These are phyloP conservation scores for Papilio polyxenes DNA, from an alignment of 1,140 invertebrate species.

Conservation along the genomic window DNA sequence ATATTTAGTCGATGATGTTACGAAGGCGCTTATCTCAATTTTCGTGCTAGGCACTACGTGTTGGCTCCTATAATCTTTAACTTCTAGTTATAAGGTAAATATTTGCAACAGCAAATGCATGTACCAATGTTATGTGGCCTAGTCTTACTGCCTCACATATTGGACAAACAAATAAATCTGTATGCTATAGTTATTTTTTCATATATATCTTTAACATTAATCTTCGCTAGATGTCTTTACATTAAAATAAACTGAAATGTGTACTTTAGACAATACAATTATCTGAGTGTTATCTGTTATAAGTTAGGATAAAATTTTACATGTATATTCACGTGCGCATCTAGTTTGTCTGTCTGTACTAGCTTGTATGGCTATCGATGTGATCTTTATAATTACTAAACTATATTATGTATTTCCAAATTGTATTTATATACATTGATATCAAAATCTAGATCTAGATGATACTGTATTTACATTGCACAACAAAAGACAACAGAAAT, in stretches of 20 bases:
- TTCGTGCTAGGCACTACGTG: too few species aligned
- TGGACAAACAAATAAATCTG: conserved; percentile 59
- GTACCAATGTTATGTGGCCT: conserved; percentile 57
- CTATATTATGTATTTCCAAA: conserved; percentile 13
- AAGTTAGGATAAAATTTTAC: conserved; percentile 39
- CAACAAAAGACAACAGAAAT: background rate
- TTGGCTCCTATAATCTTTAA: too few species aligned
- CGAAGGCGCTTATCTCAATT: too few species aligned
- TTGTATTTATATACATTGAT: conserved; percentile 31
- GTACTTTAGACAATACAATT: conserved; percentile 70
- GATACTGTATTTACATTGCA: background rate
- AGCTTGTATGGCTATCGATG: conserved; percentile 37
- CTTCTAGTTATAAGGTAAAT: background rate
- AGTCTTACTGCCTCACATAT: conserved; percentile 73
- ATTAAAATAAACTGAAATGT: conserved; percentile 54
- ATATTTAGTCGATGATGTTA: too few species aligned
- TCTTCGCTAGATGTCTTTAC: conserved; percentile 58
- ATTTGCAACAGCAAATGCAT: conserved; percentile 19
- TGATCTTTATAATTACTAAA: conserved; percentile 33
- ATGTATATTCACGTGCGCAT: conserved; percentile 26
- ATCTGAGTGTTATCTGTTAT: conserved; percentile 48
- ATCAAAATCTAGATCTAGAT: background rate
- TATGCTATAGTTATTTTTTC: conserved; percentile 62
- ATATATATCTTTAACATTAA: conserved; percentile 57
- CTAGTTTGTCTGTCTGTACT: conserved; percentile 25